Conservation (phyloP, 2,113 vertebrate genomes). For the Urocynchramus pylzowi region DNA sequence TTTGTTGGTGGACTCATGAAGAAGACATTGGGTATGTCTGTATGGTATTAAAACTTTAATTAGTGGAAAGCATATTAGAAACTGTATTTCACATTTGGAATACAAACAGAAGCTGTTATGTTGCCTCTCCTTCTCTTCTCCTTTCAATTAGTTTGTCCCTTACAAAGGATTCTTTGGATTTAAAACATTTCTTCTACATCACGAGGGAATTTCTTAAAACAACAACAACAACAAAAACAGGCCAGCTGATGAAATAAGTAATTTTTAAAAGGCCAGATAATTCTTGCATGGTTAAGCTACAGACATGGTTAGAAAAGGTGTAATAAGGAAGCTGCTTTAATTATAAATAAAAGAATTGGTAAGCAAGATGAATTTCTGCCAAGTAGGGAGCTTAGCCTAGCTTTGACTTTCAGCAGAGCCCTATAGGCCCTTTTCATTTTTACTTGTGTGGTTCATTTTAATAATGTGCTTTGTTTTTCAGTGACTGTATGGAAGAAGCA, state of each 20-base stretch:
- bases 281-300: background rate
- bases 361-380: background rate
- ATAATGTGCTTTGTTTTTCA: background rate
- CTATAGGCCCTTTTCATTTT: background rate
- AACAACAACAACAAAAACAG: background rate
- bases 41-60: conserved; percentile 19
- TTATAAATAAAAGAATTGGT: background rate
- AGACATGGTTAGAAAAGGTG: background rate
- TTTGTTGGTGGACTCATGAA: conserved; percentile 32
- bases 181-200: background rate
- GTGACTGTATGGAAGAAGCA: background rate
- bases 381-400: background rate
- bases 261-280: background rate
- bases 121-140: background rate
- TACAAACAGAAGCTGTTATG: background rate
- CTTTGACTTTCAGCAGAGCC: background rate
- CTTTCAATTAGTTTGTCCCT: background rate
- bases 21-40: conserved; percentile 6
- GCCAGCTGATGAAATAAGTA: background rate
- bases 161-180: background rate
- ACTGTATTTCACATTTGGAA: background rate
- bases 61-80: background rate
- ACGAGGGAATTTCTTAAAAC: background rate
- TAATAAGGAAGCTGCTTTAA: background rate
- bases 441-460: background rate